Conservation (phyloP, 2,113 vertebrate species). For the Pseudopodoces humilis region DNA sequence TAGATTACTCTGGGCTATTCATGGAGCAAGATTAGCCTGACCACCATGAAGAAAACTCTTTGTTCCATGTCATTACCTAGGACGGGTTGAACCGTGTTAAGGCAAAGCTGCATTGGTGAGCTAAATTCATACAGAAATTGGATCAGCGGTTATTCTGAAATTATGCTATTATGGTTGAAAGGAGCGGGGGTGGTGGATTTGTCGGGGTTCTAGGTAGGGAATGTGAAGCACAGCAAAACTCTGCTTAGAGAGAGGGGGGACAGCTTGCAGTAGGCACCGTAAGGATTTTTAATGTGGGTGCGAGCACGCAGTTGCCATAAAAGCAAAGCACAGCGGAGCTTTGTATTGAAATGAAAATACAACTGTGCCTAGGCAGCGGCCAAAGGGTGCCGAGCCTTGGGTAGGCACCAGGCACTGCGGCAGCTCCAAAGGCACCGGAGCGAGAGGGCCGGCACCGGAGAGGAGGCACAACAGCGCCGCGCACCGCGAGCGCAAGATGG, state of each 20-base stretch:
- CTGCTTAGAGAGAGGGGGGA: accelerated
- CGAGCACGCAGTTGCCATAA: background rate
- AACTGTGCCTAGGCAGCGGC: background rate
- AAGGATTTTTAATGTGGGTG: constrained; percentile 34
- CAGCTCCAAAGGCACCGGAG: constrained; percentile 28
- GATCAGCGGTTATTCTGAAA: constrained; percentile 52
- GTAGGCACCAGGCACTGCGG: background rate
- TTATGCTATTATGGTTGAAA: background rate
- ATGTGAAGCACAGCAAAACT: background rate
- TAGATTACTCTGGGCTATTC: constrained; percentile 77
- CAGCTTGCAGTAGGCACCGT: background rate
- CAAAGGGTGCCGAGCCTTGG: constrained; percentile 6
- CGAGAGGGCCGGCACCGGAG: background rate
- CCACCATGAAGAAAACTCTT: constrained; percentile 68
- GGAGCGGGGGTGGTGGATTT: background rate
- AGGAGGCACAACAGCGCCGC: constrained; percentile 66
- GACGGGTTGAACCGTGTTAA: constrained; percentile 61
- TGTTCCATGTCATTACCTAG: constrained; percentile 69
- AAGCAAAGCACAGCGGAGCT: background rate
- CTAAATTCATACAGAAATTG: constrained; percentile 46
- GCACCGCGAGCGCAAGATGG: constrained; percentile 70
- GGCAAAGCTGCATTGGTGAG: constrained; percentile 54
- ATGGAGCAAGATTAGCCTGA: constrained; percentile 72
- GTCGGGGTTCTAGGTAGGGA: constrained; percentile 53
- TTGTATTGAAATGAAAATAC: constrained; percentile 5